Base-by-base conservation (phyloP, 2,888 invertebrate genomes). In the Heteropelma amictum region DNA sequence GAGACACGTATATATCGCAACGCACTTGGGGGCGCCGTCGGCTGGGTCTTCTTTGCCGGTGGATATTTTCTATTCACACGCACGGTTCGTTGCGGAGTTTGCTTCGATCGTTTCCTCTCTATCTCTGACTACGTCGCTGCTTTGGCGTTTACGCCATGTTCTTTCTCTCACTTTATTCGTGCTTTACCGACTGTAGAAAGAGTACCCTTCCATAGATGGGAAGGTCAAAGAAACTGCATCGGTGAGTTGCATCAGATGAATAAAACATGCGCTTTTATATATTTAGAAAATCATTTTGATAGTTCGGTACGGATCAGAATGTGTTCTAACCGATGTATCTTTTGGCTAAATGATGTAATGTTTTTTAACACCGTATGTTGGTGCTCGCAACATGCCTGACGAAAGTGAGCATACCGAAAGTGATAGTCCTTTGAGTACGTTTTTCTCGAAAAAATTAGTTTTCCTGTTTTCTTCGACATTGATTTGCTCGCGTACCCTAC, bases 1-100 rank as follows among this genome's bases (percentile, higher is more conserved):
- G 83, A 84, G 84, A 84, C 82, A 53, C 83, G 85, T 80, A n/a
- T n/a, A n/a, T n/a, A 81, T 79, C 81, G 60, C 30, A 14, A 51
- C 47, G 56, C 69, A 69, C 73, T 56, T 69, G 45, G 47, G 26
- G 47, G 47, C 63, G 33, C n/a, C 49, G 56, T 60, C n/a, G n/a
- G n/a, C n/a, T n/a, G n/a, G n/a, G n/a, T 60, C 60, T 42, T 60
- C 51, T 53, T 40, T 40, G 47, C 28, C 51, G 28, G 33, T 40
- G 47, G 47, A 23, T 19, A 42, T 21, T 35, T 70, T 53, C 51
- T 42, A 19, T 28, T 33, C 42, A 33, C 61, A 23, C 33, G 61
- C 61, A 30, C 30, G 23, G n/a, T 53, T 51, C 58, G 17, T 49
- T 30, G 26, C 40, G 35, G 58, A 51, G 76, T 77, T 76, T 72